Evolutionary conservation across 2,113 vertebrate species (phyloP).

Genomic region (Rhynchopsitta pachyrhyncha): DNA sequence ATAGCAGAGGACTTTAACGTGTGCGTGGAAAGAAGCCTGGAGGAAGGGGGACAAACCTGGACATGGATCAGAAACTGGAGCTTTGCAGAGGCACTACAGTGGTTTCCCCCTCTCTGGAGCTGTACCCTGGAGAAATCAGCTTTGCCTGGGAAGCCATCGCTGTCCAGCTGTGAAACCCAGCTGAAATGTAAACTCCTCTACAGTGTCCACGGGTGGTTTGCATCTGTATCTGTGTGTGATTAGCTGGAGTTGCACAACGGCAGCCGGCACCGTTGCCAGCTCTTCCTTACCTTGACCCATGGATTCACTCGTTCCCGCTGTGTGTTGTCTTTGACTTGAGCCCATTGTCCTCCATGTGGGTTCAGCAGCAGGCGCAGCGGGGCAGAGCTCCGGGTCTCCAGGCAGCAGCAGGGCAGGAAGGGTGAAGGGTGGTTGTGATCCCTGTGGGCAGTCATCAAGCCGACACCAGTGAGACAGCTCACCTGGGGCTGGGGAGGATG

Average conservation of each 20-base stretch:
- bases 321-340: not conserved
- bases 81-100: not conserved
- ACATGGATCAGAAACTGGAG: not conserved
- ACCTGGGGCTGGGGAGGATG: not conserved
- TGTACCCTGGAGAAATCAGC: not conserved
- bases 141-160: not conserved
- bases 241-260: not conserved
- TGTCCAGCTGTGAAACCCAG: constrained; percentile 4
- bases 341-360: not conserved
- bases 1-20: not conserved
- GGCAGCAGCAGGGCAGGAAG: not conserved
- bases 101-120: not conserved
- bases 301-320: rapidly evolving
- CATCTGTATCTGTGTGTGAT: not conserved
- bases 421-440: not conserved
- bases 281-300: not conserved
- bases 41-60: not conserved
- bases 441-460: rapidly evolving
- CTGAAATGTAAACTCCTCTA: not conserved
- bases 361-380: not conserved
- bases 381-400: not conserved
- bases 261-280: not conserved
- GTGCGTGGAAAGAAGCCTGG: not conserved
- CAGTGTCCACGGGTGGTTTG: not conserved
- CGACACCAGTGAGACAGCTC: not conserved